These are phyloP conservation scores for Molanna angustata DNA, from an alignment of 2,888 invertebrate genomes.

Conservation along the genomic window DNA sequence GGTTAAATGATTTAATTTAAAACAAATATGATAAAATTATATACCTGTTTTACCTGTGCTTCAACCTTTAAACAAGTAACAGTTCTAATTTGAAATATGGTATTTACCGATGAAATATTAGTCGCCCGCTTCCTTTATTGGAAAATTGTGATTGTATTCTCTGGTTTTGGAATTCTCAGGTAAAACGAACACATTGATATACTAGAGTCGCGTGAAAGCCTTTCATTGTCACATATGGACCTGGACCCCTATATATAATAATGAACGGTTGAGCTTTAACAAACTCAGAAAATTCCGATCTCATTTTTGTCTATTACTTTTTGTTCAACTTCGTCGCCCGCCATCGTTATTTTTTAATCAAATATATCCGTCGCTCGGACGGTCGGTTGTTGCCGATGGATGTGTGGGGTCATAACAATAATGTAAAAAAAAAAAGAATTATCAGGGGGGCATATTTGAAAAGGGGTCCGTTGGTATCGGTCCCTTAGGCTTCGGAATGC, in stretches of 20 bases:
- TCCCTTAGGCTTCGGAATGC: constrained; percentile 33
- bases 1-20: too few species aligned
- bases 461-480: constrained; percentile 49
- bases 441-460: constrained; percentile 45
- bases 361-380: constrained; percentile 58
- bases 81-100: too few species aligned
- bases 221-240: background rate
- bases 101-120: too few species aligned
- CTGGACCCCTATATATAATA: too few species aligned
- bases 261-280: constrained; percentile 48
- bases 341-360: constrained; percentile 61
- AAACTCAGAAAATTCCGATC: constrained; percentile 45
- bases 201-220: background rate
- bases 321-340: constrained; percentile 41
- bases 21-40: too few species aligned
- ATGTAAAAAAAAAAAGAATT: constrained; percentile 27
- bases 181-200: too few species aligned
- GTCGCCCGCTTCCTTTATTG: too few species aligned
- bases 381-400: too few species aligned
- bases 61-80: too few species aligned
- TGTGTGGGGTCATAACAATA: constrained; percentile 33
- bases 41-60: too few species aligned
- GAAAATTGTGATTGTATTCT: too few species aligned
- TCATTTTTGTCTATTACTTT: constrained; percentile 40
- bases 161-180: too few species aligned